Conservation (phyloP, 1,140 invertebrate species). For the Drosophila miranda region DNA sequence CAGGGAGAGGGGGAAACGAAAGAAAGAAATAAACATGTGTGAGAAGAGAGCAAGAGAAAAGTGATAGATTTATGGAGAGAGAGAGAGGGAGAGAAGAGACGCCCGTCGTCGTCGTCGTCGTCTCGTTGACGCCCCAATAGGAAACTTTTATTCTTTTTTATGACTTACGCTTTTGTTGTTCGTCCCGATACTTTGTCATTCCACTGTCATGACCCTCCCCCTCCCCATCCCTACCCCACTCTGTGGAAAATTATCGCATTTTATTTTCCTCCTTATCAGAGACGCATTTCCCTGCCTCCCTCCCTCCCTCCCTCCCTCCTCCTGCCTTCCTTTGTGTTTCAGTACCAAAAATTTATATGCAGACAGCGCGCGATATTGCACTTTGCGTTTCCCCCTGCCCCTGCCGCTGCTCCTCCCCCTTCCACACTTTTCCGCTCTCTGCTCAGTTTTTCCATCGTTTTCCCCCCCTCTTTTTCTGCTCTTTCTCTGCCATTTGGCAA, state of each 20-base stretch:
- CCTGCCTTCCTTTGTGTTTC: conserved; percentile 15
- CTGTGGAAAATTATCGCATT: conserved; percentile 55
- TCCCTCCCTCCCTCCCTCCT: background rate
- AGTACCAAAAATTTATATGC: conserved; percentile 55
- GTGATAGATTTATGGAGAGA: background rate
- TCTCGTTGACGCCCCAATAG: conserved; percentile 45
- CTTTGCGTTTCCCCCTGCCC: conserved; percentile 14
- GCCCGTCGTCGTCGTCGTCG: conserved; percentile 43
- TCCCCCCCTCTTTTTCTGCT: background rate
- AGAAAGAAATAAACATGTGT: too few species aligned
- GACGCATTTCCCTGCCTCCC: conserved; percentile 39
- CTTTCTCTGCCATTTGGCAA: conserved; percentile 12
- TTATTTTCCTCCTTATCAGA: conserved; percentile 59
- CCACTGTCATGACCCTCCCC: background rate
- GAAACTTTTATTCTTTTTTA: conserved; percentile 43
- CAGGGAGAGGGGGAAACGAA: too few species aligned
- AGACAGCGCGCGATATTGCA: conserved; percentile 56
- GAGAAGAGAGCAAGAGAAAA: too few species aligned
- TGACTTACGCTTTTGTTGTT: conserved; percentile 51
- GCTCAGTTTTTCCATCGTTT: too few species aligned
- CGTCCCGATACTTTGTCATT: conserved; percentile 41
- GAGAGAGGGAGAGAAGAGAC: conserved; percentile 19
- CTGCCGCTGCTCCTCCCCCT: background rate
- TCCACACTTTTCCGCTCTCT: too few species aligned
- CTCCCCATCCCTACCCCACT: background rate